A percentile compares a stretch with the other conserved stretches of the same genome.
These are phyloP conservation scores for Lophura nycthemera DNA, from an alignment of 2,113 vertebrate genomes.

Conservation along the genomic window DNA sequence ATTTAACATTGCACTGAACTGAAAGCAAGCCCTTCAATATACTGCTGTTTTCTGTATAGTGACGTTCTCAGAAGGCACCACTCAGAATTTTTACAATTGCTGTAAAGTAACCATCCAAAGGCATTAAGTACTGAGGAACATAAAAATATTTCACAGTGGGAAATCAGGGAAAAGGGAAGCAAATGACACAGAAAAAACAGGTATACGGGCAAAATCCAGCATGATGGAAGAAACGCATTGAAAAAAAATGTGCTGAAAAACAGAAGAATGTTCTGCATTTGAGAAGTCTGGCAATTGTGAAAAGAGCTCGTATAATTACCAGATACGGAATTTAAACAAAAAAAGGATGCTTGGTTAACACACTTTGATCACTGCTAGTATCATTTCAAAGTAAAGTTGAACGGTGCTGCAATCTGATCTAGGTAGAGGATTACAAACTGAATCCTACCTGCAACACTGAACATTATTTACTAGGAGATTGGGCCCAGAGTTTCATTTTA, in stretches of 20 bases:
- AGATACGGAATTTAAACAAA: background rate
- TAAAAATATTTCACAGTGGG: conserved; percentile 4
- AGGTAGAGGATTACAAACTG: background rate
- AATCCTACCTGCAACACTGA: background rate
- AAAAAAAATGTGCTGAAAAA: background rate
- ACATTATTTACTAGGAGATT: conserved; percentile 58
- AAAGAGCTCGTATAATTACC: background rate
- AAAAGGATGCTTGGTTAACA: background rate
- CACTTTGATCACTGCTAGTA: background rate
- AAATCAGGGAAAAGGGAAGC: background rate
- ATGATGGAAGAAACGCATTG: background rate
- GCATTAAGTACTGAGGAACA: conserved; percentile 21
- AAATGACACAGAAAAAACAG: background rate
- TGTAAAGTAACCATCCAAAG: conserved; percentile 13
- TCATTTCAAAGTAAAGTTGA: conserved; percentile 22
- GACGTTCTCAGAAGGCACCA: conserved; percentile 4
- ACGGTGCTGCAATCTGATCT: background rate
- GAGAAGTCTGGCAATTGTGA: background rate
- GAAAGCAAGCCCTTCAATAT: background rate
- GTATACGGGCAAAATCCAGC: background rate
- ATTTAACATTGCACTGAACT: background rate
- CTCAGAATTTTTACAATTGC: conserved; percentile 12
- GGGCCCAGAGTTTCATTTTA: conserved; percentile 53
- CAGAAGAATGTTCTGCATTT: background rate
- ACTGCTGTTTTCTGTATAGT: conserved; percentile 1